phyloP scores from a whole-genome alignment of 2,113 vertebrate species.

The Aleadryas rufinucha region DNA sequence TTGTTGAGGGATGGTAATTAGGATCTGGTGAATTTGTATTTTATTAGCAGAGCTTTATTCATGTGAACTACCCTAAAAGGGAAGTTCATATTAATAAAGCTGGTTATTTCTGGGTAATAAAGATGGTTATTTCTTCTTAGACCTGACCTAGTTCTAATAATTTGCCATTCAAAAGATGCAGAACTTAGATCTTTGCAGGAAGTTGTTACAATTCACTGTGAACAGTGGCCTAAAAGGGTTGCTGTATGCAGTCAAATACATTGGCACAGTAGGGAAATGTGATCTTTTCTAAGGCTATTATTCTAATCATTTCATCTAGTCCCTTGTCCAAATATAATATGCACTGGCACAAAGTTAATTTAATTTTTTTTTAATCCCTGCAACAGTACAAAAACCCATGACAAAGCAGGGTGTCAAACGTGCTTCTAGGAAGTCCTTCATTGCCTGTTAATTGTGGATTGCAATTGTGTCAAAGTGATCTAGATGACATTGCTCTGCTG shows the following conservation, averaged over 20 bases:
- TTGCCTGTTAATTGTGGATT: conserved; percentile 45
- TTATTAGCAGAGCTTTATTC: neutral
- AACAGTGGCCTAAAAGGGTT: conserved; percentile 35
- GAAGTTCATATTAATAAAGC: neutral
- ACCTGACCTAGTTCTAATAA: conserved; percentile 55
- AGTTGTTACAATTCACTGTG: conserved; percentile 11
- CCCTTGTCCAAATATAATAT: conserved; percentile 68
- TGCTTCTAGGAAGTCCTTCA: conserved; percentile 53
- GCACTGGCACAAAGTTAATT: conserved; percentile 67
- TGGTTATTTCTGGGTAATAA: conserved; percentile 33
- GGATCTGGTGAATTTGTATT: neutral
- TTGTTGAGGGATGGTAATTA: neutral
- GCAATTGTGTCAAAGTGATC: conserved; percentile 37
- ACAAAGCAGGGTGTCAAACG: conserved; percentile 51
- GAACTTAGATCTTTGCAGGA: conserved; percentile 36
- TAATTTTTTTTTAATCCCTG: conserved; percentile 55
- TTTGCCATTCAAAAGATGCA: conserved; percentile 37
- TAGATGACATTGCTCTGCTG: conserved; percentile 25
- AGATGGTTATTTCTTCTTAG: conserved; percentile 20
- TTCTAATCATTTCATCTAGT: conserved; percentile 70
- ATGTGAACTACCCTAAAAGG: neutral
- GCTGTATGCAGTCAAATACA: neutral
- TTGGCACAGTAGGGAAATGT: conserved; percentile 61
- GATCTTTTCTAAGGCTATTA: conserved; percentile 68
- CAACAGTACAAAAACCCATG: conserved; percentile 53